phyloP scores from a whole-genome alignment of 2,888 invertebrate genomes.

The Parascotia fuliginaria region DNA sequence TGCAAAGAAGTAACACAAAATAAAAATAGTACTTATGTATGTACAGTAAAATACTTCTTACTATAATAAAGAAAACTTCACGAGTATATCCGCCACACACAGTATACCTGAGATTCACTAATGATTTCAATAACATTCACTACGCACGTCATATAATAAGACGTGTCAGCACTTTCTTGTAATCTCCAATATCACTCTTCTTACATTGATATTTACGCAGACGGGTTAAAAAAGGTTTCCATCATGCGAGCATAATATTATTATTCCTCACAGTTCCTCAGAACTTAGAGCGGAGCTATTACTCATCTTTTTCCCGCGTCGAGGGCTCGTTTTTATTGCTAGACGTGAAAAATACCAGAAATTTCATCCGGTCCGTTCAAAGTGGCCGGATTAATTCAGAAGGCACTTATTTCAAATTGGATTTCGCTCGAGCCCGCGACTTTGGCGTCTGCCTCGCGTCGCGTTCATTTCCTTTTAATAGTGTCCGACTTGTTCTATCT shows the following conservation, averaged over 20 bases:
- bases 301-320: slow-evolving; percentile 80
- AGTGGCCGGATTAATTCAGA: slow-evolving; percentile 84
- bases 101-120: neutral
- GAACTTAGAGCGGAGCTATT: slow-evolving; percentile 75
- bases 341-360: slow-evolving; percentile 85
- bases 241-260: slow-evolving; percentile 77
- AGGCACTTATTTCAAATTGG: slow-evolving; percentile 85
- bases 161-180: slow-evolving; percentile 25
- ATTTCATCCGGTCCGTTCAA: slow-evolving; percentile 81
- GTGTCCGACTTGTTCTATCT: slow-evolving; percentile 65
- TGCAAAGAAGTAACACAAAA: too few species aligned
- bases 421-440: slow-evolving; percentile 73
- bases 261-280: slow-evolving; percentile 79
- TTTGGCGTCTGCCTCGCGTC: slow-evolving; percentile 57
- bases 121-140: slow-evolving; percentile 5
- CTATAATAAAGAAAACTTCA: too few species aligned
- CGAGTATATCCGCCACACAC: too few species aligned
- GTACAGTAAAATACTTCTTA: too few species aligned
- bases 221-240: slow-evolving; percentile 74
- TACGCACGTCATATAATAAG: slow-evolving; percentile 31
- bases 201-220: slow-evolving; percentile 56
- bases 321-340: slow-evolving; percentile 82
- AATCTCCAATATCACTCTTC: slow-evolving; percentile 42
- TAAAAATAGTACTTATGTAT: too few species aligned
- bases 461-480: slow-evolving; percentile 76